Base-by-base conservation (phyloP, 2,797 vertebrate genomes). In the Pyrocephalus nanus region DNA sequence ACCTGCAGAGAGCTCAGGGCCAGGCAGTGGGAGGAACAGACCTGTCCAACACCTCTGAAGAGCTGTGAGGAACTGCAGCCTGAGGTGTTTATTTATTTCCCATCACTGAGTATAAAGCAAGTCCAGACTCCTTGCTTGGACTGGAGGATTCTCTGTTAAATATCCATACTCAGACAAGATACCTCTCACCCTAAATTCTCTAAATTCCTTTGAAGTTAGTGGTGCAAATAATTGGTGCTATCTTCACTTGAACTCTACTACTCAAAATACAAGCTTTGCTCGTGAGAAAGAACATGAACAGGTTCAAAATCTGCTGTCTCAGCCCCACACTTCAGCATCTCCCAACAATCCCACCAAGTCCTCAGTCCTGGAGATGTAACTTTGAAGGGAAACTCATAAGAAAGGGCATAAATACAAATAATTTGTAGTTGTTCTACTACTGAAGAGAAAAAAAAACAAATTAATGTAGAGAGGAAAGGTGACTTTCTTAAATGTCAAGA, bases 401-500 rank as follows among this genome's bases (percentile, higher is more conserved):
- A 43, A 61, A 48, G 20, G 43, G 55, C 66, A 94, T 55, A 88
- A 90, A 92, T 16, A 78, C 45, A 93, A 94, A 85, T 93, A 70
- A 93, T 79, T 57, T 90, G 55, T 71, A 94, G 88, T 93, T 86
- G 36, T 25, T 73, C 60, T 86, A 87, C 71, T 81, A 85, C 0
- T 53, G 53, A 73, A 69, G 60, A 73, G 76, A 88, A 95, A 64
- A 95, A 64, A 60, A 48, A 93, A 75, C 83, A 88, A 91, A 94
- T 92, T 84, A 48, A 94, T 12, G 71, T 23, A 80, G 71, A 80
- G 77, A 91, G 34, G 86, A 86, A 85, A 50, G 53, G 71, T 85
- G 78, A 67, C 72, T 93, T 76, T 64, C 58, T 84, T 57, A 92
- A 96, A 95, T 94, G 91, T 96, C 90, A 95, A 93, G 86, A 89